A percentile compares a stretch with the other conserved stretches of the same genome.
Evolutionary conservation across 2,888 invertebrate species (phyloP).

Genomic region (Melanophora roralis): DNA sequence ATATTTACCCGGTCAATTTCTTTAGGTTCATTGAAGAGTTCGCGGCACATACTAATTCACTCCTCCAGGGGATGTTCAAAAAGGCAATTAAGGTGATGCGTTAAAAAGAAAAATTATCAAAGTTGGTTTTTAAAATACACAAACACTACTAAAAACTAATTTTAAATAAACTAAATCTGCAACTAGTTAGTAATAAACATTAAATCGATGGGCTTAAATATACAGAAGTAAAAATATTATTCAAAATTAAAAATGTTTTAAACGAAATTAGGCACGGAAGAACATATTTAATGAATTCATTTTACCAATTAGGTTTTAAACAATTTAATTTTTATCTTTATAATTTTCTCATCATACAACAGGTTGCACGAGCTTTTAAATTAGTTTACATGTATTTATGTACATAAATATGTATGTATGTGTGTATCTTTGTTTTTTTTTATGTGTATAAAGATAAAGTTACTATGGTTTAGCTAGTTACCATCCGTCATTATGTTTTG

Average conservation of each 20-base stretch:
- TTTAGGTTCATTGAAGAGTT: too few relatives aligned
- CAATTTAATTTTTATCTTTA: constrained; percentile 47
- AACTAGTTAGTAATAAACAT: too few relatives aligned
- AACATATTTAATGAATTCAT: constrained; percentile 41
- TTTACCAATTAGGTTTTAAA: constrained; percentile 56
- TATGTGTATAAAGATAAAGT: not conserved
- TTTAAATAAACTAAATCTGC: too few relatives aligned
- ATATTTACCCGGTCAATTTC: too few relatives aligned
- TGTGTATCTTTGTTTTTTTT: too few relatives aligned
- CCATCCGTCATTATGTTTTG: constrained; percentile 49
- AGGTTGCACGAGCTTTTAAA: constrained; percentile 24
- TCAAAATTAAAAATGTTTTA: not conserved
- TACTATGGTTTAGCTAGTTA: constrained; percentile 10
- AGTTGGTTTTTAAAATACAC: too few relatives aligned
- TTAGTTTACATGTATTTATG: not conserved
- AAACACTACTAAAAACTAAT: too few relatives aligned
- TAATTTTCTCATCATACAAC: constrained; percentile 42
- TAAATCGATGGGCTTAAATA: not conserved
- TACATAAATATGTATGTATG: not conserved
- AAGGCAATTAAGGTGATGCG: too few relatives aligned
- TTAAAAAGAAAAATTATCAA: too few relatives aligned
- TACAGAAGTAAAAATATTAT: too few relatives aligned
- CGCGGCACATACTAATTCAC: too few relatives aligned
- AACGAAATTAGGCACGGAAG: constrained; percentile 30
- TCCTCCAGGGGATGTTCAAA: too few relatives aligned